Conservation (phyloP, 2,797 vertebrate species). For the Delichon dasypus region DNA sequence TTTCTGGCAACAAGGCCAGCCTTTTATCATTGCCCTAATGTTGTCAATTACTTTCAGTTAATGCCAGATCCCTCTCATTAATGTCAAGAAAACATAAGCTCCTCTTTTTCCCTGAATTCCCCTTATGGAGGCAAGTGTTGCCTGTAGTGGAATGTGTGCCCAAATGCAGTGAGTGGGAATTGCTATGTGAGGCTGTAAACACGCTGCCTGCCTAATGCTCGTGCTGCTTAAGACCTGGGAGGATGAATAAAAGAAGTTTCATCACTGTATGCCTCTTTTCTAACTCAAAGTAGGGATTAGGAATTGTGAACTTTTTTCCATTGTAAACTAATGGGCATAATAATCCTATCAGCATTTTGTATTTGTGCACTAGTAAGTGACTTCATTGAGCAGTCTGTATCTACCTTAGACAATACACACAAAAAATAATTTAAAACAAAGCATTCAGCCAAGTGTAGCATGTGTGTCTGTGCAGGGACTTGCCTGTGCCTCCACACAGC, state of each 20-base stretch:
- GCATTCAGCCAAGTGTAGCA: background rate
- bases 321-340: background rate
- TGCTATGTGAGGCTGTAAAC: background rate
- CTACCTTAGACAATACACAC: background rate
- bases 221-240: background rate
- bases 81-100: constrained; percentile 46
- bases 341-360: background rate
- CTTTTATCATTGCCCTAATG: constrained; percentile 34
- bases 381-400: background rate
- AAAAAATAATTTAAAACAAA: background rate
- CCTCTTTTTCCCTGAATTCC: background rate
- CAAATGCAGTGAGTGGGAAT: background rate
- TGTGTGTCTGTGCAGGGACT: background rate
- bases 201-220: background rate
- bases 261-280: background rate
- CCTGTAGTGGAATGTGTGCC: background rate
- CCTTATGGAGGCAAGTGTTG: background rate
- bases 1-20: constrained; percentile 26
- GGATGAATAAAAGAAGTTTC: background rate
- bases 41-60: constrained; percentile 53
- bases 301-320: background rate
- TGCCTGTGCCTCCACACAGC: background rate
- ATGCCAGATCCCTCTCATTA: constrained; percentile 49
- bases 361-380: background rate
- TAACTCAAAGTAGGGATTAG: background rate